Conservation (phyloP, 1,140 invertebrate genomes). For the Watersipora subatra region DNA sequence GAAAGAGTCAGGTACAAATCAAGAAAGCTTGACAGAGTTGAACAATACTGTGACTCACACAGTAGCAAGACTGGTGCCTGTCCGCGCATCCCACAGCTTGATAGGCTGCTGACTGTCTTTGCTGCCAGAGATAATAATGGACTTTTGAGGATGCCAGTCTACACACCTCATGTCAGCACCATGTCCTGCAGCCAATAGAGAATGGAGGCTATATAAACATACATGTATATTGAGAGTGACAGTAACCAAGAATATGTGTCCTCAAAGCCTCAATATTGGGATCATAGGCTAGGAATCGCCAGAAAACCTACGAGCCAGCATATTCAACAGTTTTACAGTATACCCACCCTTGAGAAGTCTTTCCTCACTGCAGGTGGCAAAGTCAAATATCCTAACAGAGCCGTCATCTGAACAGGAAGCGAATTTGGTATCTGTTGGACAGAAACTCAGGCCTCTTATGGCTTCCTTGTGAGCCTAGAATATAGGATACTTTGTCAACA, state of each 20-base stretch:
- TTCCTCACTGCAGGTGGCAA: slow-evolving; percentile 90
- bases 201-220: no score
- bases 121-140: slow-evolving; percentile 88
- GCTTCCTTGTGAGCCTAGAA: slow-evolving; percentile 88
- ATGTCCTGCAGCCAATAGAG: slow-evolving; percentile 55
- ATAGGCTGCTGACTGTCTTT: slow-evolving; percentile 99
- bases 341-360: slow-evolving; percentile 69
- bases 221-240: no score
- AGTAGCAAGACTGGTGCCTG: slow-evolving; percentile 58
- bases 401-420: slow-evolving; percentile 98
- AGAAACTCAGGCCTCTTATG: slow-evolving; percentile 89
- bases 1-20: no score
- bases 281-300: no score
- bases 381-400: slow-evolving; percentile 96
- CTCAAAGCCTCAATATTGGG: no score
- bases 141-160: slow-evolving; percentile 97
- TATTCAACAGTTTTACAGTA: no score
- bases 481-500: no score
- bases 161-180: slow-evolving; percentile 99
- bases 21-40: no score
- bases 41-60: slow-evolving; percentile 42
- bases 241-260: no score
- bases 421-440: slow-evolving; percentile 95
- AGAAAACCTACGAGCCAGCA: neutral
- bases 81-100: slow-evolving; percentile 97